Base-by-base conservation (phyloP, 2,113 vertebrate genomes). In the Brachyhypopomus gauderio region DNA sequence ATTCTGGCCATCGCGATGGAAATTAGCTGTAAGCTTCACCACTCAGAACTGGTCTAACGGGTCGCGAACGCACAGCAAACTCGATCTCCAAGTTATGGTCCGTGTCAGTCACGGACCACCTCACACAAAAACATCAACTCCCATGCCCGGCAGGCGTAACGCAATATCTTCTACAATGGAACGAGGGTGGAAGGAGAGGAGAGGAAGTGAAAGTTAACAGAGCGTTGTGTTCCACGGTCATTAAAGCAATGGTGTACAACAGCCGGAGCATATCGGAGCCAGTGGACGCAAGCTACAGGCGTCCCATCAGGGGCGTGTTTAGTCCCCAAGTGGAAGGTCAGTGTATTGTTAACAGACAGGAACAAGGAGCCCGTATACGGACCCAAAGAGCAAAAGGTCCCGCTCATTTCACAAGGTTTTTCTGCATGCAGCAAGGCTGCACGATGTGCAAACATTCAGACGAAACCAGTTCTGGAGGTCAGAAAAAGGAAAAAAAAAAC, bases 211-310 rank as follows among this genome's bases (percentile, higher is more conserved):
- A 75, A 52, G 71, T 74, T 41, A 74, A 17, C 41, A 0, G 27
- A 66, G 60, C 59, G 72, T 56, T 56, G 19, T 58, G 72, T 60
- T 60, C 27, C 25, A 22, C 12, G 34, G 55, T 38, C 25, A 41
- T 63, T 52, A 55, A 80, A 23, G 70, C 71, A 38, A 3, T 5
- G 14, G 62, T 58, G 62, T 45, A 36, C 75, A 72, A 81, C 60
- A 70, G 36, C 34, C 0, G 19, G n/a, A 70, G 22, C 17, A n/a
- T 25, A 25, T 1, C 58, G 72, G 67, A 75, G 60, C 60, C 62
- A 75, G 30, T 41, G 48, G 72, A 81, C 55, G 75, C 72, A 75
- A 75, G 38, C 27, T 48, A 81, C 55, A 59, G 1, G 8, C 7
- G 12, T 20, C 71, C 27, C 55, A 11, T 58, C 41, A 66, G 45